phyloP scores from a whole-genome alignment of 1,140 invertebrate species.

The Bombus difficillimus region DNA sequence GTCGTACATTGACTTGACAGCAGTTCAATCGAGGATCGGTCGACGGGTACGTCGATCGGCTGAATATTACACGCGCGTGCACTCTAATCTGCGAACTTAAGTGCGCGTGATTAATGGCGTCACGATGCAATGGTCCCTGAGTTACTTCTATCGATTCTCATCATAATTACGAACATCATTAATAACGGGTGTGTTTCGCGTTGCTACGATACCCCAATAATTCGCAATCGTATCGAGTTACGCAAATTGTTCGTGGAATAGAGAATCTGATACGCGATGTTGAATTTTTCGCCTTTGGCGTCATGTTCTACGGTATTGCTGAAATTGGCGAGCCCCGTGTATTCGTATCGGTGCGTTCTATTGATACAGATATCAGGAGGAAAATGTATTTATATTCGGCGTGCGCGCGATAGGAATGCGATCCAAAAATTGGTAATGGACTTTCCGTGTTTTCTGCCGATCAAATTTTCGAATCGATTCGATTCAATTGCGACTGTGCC shows the following conservation, averaged over 20 bases:
- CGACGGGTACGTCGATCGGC: slow-evolving; percentile 3
- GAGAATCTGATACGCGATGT: slow-evolving; percentile 34
- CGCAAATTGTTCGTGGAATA: slow-evolving; percentile 12
- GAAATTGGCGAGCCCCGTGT: slow-evolving; percentile 19
- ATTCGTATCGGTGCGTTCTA: slow-evolving; percentile 39
- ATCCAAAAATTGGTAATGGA: slow-evolving; percentile 74
- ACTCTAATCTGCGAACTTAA: slow-evolving; percentile 27
- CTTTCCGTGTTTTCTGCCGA: slow-evolving; percentile 69
- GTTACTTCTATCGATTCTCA: slow-evolving; percentile 12
- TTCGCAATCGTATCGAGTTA: slow-evolving; percentile 24
- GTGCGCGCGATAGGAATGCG: slow-evolving; percentile 57
- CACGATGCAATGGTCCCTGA: neutral
- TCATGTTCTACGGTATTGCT: slow-evolving; percentile 5
- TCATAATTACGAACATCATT: neutral
- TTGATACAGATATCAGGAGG: slow-evolving; percentile 65
- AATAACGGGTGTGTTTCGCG: neutral
- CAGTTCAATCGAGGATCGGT: slow-evolving; percentile 52
- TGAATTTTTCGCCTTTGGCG: slow-evolving; percentile 29
- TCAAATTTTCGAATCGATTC: slow-evolving; percentile 56
- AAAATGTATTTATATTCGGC: slow-evolving; percentile 66
- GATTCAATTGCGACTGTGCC: slow-evolving; percentile 35
- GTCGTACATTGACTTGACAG: slow-evolving; percentile 62
- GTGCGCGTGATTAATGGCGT: slow-evolving; percentile 30
- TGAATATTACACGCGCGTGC: slow-evolving; percentile 12
- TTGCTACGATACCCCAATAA: neutral